Evolutionary conservation across 37 sponge, comb jelly and placozoan species (phyloP), one percentile per base, ranked within the genome.

Genomic region (Aplysina aerophoba): DNA sequence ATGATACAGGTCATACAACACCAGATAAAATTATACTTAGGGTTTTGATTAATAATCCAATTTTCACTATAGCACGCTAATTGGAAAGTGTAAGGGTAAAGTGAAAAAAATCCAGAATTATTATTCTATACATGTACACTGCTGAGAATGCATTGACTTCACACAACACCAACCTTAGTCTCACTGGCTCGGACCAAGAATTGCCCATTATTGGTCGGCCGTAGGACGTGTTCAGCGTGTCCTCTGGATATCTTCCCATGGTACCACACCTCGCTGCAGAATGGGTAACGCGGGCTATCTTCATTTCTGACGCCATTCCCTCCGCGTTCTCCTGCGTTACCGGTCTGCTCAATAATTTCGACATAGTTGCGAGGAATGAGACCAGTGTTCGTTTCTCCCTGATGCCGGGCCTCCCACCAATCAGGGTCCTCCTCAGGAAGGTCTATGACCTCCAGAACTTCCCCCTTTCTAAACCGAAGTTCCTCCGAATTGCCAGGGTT

Each of bases 341-440:
- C 56, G 22, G 40, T 38, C 61, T 92, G 90, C 0, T 88, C 88
- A 0, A 95, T 73, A 0, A 95, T 79, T 27, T 95, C 93, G 14
- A 95, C 96, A 64, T 95, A 95, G 83, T 95, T 95, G 19, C 96
- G 56, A 19, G 96, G 96, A 6, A 95, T 87, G n/a, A 95, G 87
- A 14, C 96, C 96, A 21, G 81, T 87, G 19, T 22, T 71, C 2
- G 88, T 88, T 34, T 89, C 79, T 13, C 85, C 77, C 16, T 67
- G 50, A 20, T 84, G 90, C 24, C 91, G 65, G 19, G 96, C 96
- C 67, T 95, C 93, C 96, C 96, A 95, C 96, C 96, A 95, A 36
- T 95, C 96, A 13, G 96, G 96, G 82, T 95, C 96, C 8, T 95
- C 91, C 5, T 78, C 84, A 15, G 96, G 96, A 36, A 92, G 96